Base-by-base conservation (phyloP, 2,888 invertebrate genomes). In the Scaptomyza reducta region DNA sequence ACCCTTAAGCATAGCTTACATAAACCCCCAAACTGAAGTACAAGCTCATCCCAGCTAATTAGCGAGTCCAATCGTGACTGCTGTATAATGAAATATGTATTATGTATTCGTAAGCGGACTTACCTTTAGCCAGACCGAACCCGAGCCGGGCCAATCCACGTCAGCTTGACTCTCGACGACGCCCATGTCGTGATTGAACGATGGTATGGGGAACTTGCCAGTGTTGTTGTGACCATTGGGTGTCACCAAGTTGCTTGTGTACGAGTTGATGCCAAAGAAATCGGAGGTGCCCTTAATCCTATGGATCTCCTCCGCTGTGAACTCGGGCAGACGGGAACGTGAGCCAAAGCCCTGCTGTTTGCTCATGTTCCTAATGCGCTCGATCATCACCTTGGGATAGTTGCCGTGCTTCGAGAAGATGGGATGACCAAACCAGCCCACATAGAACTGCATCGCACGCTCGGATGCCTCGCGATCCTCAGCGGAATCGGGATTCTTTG, bases 221-320 rank as follows among this genome's bases (percentile, higher is more conserved):
- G 89, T 87, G 64, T 92, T 92, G 49, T 91, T 92, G 56, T 91
- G 92, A 55, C 91, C 91, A 78, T 92, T 92, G 9, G 89, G 81
- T 0, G 80, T 81, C 0, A 90, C 90, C 79, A 94, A 76, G 70
- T 92, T 92, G 0, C 94, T 93, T 0, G 95, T 94, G 88, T 97
- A 97, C 63, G 95, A 94, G 87, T 96, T 96, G 16, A 96, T 88
- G 0, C 96, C 96, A 53, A 96, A 92, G 90, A 95, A 96, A 88
- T 97, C 96, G 1, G 93, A 92, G 0, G 95, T 94, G 6, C 94
- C 94, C 35, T 90, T 91, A 22, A 96, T 93, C 56, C 92, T 91
- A 10, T 91, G 88, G 9, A 95, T 92, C 92, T 96, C 95, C 22
- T 94, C 92, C 0, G 83, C 41, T 0, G 94, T 94, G 82, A 95